These are phyloP conservation scores for Ochotona curzoniae DNA, from an alignment of 2,113 vertebrate genomes.

Conservation along the genomic window DNA sequence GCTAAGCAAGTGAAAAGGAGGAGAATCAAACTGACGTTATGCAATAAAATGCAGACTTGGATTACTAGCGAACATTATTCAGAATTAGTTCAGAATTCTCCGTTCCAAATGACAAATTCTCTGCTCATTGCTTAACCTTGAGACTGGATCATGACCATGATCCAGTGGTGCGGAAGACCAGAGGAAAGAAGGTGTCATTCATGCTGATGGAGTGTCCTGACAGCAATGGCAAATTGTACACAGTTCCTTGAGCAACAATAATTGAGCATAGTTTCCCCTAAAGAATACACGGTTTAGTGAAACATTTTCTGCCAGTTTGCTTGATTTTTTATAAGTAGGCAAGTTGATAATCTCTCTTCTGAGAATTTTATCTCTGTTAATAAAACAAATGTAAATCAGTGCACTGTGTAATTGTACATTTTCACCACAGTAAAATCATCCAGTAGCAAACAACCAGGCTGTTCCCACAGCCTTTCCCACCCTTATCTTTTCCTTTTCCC, in stretches of 20 bases:
- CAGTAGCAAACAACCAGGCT: not conserved
- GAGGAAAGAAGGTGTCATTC: constrained; percentile 25
- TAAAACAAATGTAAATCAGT: constrained; percentile 48
- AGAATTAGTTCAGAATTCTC: not conserved
- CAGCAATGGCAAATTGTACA: not conserved
- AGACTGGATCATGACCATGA: not conserved
- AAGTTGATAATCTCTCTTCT: constrained; percentile 44
- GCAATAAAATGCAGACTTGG: not conserved
- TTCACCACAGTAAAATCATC: not conserved
- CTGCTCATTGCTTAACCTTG: constrained; percentile 46
- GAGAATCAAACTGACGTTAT: not conserved
- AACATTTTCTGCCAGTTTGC: constrained; percentile 44
- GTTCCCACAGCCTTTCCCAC: not conserved
- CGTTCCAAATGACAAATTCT: not conserved
- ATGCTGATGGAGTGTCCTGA: not conserved
- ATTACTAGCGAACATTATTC: not conserved
- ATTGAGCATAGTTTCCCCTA: not conserved
- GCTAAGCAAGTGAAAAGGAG: not conserved
- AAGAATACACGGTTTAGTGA: constrained; percentile 35
- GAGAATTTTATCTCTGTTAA: constrained; percentile 47
- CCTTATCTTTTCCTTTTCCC: not conserved
- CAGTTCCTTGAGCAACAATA: not conserved
- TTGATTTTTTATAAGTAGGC: constrained; percentile 51
- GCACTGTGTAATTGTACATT: not conserved
- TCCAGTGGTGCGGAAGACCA: not conserved